Conservation (phyloP, 2,888 invertebrate species). For the Neocrepidodera transversa region DNA sequence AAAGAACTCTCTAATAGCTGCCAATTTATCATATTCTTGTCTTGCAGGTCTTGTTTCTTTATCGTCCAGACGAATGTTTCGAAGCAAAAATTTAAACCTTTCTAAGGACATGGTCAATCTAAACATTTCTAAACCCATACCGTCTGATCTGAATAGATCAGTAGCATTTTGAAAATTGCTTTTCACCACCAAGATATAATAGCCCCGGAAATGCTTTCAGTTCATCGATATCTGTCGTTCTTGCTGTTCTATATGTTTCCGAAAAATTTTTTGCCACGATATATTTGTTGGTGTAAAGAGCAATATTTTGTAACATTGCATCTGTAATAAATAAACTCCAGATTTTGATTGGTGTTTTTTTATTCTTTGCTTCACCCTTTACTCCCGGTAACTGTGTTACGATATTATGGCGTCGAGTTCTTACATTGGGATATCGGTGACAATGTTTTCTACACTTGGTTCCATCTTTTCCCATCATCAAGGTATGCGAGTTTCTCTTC, state of each 20-base stretch:
- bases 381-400: conserved; percentile 14
- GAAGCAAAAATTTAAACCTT: too few relatives aligned
- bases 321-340: conserved; percentile 10
- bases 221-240: conserved; percentile 14
- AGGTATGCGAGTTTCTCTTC: conserved; percentile 11
- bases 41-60: neutral
- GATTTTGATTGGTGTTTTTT: conserved; percentile 13
- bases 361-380: conserved; percentile 10
- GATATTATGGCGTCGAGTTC: conserved; percentile 5
- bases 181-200: neutral
- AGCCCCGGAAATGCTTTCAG: conserved; percentile 18
- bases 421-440: conserved; percentile 2
- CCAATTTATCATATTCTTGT: conserved; percentile 2
- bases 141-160: conserved; percentile 9
- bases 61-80: too few relatives aligned
- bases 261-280: conserved; percentile 6
- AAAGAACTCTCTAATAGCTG: neutral
- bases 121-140: conserved; percentile 9
- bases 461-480: conserved; percentile 12
- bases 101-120: neutral
- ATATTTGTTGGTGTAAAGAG: neutral
- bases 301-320: conserved; percentile 13
- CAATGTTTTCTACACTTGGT: conserved; percentile 11
- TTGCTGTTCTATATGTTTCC: conserved; percentile 7
- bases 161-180: neutral